These are phyloP conservation scores for Calameuta pallipes DNA, from an alignment of 2,888 invertebrate species.

Conservation along the genomic window DNA sequence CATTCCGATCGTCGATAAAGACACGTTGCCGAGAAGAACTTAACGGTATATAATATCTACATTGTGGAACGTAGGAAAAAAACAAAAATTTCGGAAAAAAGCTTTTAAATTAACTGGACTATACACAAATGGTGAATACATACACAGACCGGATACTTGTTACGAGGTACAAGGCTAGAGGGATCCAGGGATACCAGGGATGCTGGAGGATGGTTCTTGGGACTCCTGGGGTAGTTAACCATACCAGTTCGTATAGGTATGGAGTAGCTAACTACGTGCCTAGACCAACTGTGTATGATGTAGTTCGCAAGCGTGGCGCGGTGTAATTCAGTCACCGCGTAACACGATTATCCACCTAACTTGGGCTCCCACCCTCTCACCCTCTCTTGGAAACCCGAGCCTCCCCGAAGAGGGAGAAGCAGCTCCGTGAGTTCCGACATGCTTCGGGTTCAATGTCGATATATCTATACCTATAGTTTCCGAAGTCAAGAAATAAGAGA, in stretches of 20 bases:
- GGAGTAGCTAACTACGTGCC: slow-evolving; percentile 12
- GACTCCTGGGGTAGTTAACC: slow-evolving; percentile 31
- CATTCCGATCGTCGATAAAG: too few species aligned
- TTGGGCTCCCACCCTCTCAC: slow-evolving; percentile 42
- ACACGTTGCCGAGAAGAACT: too few species aligned
- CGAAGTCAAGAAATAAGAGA: neutral
- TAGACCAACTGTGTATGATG: slow-evolving; percentile 5
- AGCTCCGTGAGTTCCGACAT: neutral
- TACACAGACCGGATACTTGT: neutral
- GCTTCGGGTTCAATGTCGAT: neutral
- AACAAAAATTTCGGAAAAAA: neutral
- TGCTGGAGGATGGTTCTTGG: neutral
- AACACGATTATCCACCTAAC: slow-evolving; percentile 60
- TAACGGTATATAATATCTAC: too few species aligned
- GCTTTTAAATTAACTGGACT: neutral
- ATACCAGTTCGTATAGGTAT: slow-evolving; percentile 19
- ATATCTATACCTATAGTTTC: neutral
- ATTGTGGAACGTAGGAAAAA: neutral
- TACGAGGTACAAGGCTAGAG: neutral
- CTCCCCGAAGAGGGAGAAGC: slow-evolving; percentile 36
- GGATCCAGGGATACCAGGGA: neutral
- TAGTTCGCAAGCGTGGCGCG: slow-evolving; percentile 54
- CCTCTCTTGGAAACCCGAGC: slow-evolving; percentile 42
- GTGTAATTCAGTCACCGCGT: slow-evolving; percentile 62
- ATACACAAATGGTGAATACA: neutral